phyloP scores from a whole-genome alignment of 2,113 vertebrate genomes.

The Tyrannus savana region DNA sequence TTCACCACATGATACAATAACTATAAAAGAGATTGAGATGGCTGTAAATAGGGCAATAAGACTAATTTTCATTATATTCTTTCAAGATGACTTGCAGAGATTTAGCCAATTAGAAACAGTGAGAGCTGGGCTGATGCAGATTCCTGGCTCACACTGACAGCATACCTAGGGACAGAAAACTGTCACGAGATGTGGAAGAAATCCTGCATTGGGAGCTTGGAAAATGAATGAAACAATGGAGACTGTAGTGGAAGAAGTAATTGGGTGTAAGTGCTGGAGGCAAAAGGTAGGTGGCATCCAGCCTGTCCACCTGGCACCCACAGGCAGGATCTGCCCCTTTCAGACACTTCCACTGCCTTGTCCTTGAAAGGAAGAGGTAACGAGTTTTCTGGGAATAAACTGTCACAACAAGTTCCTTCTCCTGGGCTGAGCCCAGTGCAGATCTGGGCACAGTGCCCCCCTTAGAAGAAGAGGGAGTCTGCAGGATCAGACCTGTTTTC shows the following conservation, averaged over 20 bases:
- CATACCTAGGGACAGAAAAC: neutral
- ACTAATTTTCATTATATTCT: neutral
- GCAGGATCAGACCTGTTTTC: neutral
- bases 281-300: neutral
- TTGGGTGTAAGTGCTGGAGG: neutral
- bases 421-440: neutral
- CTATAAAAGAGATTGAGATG: neutral
- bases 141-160: neutral
- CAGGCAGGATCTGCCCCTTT: neutral
- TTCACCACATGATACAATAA: neutral
- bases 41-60: neutral
- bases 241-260: neutral
- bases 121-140: neutral
- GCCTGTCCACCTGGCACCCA: neutral
- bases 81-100: slow-evolving; percentile 1
- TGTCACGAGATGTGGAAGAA: neutral
- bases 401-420: neutral
- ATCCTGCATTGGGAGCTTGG: neutral
- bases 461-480: neutral
- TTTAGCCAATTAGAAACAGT: neutral
- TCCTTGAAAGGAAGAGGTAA: neutral
- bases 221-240: neutral
- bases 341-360: neutral
- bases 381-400: neutral
- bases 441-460: neutral